Base-by-base conservation (phyloP, 2,888 invertebrate species). In the Apantesis nais region DNA sequence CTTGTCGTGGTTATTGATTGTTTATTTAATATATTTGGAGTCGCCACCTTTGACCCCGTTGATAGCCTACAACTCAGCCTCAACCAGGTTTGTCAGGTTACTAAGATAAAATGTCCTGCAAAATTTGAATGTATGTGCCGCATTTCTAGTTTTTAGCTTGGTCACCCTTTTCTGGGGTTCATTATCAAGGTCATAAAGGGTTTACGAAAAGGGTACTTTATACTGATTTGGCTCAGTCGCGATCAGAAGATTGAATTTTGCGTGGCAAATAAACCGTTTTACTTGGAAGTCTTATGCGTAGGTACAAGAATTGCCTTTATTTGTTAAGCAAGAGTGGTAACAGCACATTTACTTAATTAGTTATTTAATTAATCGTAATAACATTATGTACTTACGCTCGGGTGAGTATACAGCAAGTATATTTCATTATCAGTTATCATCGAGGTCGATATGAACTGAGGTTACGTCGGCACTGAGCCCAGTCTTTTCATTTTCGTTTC, bases 401-500 rank as follows among this genome's bases (percentile, higher is more conserved):
- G 55, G 64, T 72, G 41, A 62, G 22, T 66, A 68, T 66, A 44
- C 63, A 58, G 34, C 62, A 55, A 62, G 58, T 22, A 65, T 61
- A 66, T 62, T 72, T 67, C 60, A 61, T 41, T 71, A 61, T 62
- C 55, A 37, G 62, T 62, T 72, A 72, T 72, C 72, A 67, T 62
- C 66, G 66, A 72, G 72, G 72, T 60, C 72, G 63, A 19, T 63
- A 60, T 44, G 34, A 48, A 58, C 62, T 66, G 68, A 72, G 72
- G 68, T 68, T 68, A 62, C 39, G 62, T 66, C 65, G 41, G 34
- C 34, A 60, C 61, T 22, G 60, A 62, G 34, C 66, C 66, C 66
- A 72, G 69, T 52, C 72, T 70, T 74, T 75, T 74, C 66, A 52
- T 70, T 68, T 77, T 72, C 66, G 68, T 73, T 80, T 78, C 74